Conservation (phyloP, 2,113 vertebrate genomes). For the Labeo rohita region DNA sequence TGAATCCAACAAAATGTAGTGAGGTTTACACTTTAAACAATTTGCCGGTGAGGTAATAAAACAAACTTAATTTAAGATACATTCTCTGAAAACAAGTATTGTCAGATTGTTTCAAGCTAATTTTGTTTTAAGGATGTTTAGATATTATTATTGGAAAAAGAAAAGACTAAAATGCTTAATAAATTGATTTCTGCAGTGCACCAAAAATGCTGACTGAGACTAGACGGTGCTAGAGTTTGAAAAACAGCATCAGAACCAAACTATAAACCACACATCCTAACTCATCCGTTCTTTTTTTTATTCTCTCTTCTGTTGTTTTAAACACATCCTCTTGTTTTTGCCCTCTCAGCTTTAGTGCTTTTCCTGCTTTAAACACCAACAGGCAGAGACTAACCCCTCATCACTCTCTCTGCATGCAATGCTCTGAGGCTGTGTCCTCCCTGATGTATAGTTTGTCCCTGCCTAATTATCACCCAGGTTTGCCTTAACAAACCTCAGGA, state of each 20-base stretch:
- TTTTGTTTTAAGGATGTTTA: neutral
- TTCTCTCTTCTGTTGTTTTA: constrained; percentile 26
- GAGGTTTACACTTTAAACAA: neutral
- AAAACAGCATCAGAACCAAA: constrained; percentile 3
- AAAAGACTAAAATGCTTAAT: neutral
- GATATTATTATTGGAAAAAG: neutral
- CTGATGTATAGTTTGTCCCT: constrained; percentile 59
- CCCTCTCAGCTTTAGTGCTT: constrained; percentile 38
- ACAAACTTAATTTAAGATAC: neutral
- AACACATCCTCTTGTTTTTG: constrained; percentile 37
- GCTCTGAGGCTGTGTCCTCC: constrained; percentile 51
- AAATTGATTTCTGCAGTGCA: constrained; percentile 3
- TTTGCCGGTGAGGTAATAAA: neutral
- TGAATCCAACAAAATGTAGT: neutral
- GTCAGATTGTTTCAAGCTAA: neutral
- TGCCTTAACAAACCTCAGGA: constrained; percentile 62
- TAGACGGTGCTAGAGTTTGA: neutral
- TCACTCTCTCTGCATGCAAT: constrained; percentile 39
- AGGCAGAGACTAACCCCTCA: constrained; percentile 10
- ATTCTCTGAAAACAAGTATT: neutral
- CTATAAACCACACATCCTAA: neutral
- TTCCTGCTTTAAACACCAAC: constrained; percentile 42
- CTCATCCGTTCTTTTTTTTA: neutral
- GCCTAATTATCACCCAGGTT: constrained; percentile 65
- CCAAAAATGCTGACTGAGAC: neutral